Evolutionary conservation across 2,888 invertebrate species (phyloP), one percentile per base, ranked within the genome.

Genomic region (Dioctria linearis): DNA sequence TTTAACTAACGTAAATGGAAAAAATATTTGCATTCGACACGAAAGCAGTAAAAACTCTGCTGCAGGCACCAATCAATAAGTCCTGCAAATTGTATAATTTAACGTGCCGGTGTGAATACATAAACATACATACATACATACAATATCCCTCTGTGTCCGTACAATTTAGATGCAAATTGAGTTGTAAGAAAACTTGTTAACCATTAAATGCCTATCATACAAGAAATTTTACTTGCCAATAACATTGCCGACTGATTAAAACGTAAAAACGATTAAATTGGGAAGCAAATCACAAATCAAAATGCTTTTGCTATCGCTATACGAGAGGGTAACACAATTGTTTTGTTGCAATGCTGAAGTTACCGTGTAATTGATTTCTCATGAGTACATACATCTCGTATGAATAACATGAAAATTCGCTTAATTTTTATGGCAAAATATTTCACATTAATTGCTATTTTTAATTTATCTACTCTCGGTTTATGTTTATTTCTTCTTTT

Each of bases 361-460:
- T 79, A 79, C 79, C 79, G 59, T 79, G 79, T 69, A 79, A 79
- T 79, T 79, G 67, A 79, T 79, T 79, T 79, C 67, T 79, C 79
- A 79, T 79, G 79, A 79, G 59, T 79, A 57, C 67, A 43, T 69
- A 69, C 67, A 66, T 57, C 46, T 37, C 76, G 63, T 63, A 46
- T 76, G 76, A 61, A 76, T 63, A 73, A 57, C 57, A 42, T 73
- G 57, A 73, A 25, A 57, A 51, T 54, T 54, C 61, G 39, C 25
- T 61, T 61, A 61, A 61, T 25, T 61, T 61, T 61, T 61, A 61
- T 39, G 61, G 39, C 11, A 11, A 61, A 61, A 61, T 39, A 61
- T 37, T 61, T 61, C 39, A 39, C 61, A 39, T 39, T 61, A 61
- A 39, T n/a, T 39, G 6, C 61, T 61, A 61, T 61, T 61, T 61